Base-by-base conservation (phyloP, 92 coral and sea anemone genomes). In the Epizoanthus illoricatus region DNA sequence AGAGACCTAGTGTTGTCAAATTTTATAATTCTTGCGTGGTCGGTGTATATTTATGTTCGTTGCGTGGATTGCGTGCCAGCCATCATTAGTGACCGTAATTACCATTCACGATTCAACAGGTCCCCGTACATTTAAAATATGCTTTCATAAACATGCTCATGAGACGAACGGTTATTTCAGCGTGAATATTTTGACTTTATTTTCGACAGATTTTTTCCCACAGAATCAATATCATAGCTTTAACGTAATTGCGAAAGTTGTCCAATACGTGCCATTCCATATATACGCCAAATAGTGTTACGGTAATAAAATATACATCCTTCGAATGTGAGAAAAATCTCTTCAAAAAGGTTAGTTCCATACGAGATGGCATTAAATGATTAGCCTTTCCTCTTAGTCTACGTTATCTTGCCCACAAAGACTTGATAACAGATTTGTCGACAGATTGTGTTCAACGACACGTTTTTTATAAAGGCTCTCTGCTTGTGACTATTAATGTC, bases 381-480 rank as follows among this genome's bases (percentile, higher is more conserved):
- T 78, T 78, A 78, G 39, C 6, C 15, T 62, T 63, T 64, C 60
- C 82, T 49, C 58, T 64, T 78, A 23, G 71, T 63, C 28, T 28
- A 63, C 70, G 71, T 78, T 78, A 78, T 78, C 82, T 64, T 20
- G 60, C 70, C 33, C 20, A 24, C 58, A 78, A 63, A 78, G 82
- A 63, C 82, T 78, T 42, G 82, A 62, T 78, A 78, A 78, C 82
- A 78, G 82, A 78, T 78, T 78, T 78, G 82, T 63, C 82, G 82
- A 78, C 71, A 78, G 71, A 78, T 78, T 78, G 41, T 63, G 71
- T 23, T 78, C 33, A 13, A 64, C 13, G 55, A 78, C 82, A 78
- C 71, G 60, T 63, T 63, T 78, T 78, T 75, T 78, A 33, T 20
- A 63, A 45, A 78, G 82, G 19, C 39, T 19, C 71, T 63, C 47